Evolutionary conservation across 2,888 invertebrate genomes (phyloP), one percentile per base, ranked within the genome.

Genomic region (Cinara cedri): DNA sequence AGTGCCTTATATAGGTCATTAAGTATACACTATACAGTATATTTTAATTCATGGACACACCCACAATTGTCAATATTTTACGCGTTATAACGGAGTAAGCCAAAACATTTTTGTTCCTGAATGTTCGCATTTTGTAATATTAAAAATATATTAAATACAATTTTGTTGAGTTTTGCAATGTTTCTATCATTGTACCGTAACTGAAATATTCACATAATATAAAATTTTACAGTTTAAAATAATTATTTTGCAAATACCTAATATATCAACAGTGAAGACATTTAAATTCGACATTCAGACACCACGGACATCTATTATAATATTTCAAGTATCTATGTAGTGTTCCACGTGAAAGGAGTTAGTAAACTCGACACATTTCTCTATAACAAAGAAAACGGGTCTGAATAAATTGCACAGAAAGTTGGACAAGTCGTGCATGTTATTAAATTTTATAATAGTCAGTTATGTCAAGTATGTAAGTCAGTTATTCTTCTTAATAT

Each of bases 51-150:
- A n/a, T n/a, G n/a, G n/a, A n/a, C n/a, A n/a, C n/a, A n/a, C n/a
- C n/a, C n/a, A n/a, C n/a, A n/a, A n/a, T n/a, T n/a, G 3, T 1
- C 66, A 76, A 66, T 76, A 68, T 49, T 21, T 3, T 3, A 10
- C 10, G 21, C 46, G 49, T 78, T 68, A 78, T 78, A 78, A 62
- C 21, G n/a, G 9, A 34, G 11, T 21, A 68, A 78, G 78, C 78
- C 70, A 70, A 78, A 78, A 70, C 70, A 70, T 78, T 78, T 51
- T 78, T 78, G 78, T 78, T 76, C 76, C 57, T 19, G 46, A 76
- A 68, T 49, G 57, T 76, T 78, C 70, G 68, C 70, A 6, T 70
- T 78, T 76, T 68, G 68, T 34, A 49, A 65, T n/a, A n/a, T n/a
- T n/a, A n/a, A n/a, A n/a, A n/a, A n/a, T n/a, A 55, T 65, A n/a